Evolutionary conservation across 2,888 invertebrate species (phyloP).

Genomic region (Schizaphis graminum): DNA sequence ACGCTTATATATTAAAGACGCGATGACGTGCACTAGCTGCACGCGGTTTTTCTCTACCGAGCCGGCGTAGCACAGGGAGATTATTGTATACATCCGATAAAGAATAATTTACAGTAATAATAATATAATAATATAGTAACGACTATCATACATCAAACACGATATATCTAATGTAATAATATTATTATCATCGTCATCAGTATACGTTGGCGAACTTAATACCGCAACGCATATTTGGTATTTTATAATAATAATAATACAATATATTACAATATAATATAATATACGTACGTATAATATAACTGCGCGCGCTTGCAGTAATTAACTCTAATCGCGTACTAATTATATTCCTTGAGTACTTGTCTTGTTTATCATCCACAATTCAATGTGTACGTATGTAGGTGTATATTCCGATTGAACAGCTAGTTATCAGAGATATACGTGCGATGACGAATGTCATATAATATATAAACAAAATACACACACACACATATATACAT

Average conservation of each 20-base stretch:
- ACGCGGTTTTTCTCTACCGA: neutral
- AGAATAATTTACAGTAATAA: slow-evolving; percentile 2
- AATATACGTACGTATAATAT: neutral
- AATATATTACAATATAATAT: neutral
- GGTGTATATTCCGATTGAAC: neutral
- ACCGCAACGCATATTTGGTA: neutral
- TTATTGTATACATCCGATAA: neutral
- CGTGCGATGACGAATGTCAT: neutral
- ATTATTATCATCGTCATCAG: neutral
- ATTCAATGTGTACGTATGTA: neutral
- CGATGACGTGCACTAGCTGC: neutral
- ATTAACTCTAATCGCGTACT: neutral
- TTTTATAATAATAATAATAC: neutral
- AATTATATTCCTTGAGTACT: neutral
- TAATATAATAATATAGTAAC: slow-evolving; percentile 6
- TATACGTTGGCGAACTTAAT: neutral
- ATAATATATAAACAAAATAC: neutral
- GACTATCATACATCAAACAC: neutral
- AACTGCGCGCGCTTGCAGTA: neutral
- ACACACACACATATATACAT: neutral
- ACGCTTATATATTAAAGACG: neutral
- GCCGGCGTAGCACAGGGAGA: neutral
- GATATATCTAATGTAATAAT: neutral
- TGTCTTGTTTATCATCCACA: neutral
- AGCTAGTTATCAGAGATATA: neutral